Base-by-base conservation (phyloP, 2,113 vertebrate genomes). In the Drymodes brunneopygia region DNA sequence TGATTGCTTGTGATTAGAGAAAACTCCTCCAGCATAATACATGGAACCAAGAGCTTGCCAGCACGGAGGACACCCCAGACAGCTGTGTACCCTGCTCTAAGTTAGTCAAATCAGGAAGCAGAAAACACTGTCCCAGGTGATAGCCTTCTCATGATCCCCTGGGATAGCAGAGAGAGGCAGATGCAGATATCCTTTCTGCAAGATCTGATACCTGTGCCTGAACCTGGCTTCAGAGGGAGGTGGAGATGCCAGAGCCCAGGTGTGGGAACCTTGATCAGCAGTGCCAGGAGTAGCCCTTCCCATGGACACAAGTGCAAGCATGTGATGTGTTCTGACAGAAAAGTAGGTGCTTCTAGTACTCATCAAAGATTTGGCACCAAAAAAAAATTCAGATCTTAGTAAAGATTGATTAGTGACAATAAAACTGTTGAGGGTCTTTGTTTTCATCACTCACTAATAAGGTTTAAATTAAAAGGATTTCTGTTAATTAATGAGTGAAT, bases 181-280 rank as follows among this genome's bases (percentile, higher is more conserved):
- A 38, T 24, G 8, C 40, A 51, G 31, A 38, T 51, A 3, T n/a
- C 42, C 9, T 56, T 79, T 48, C 25, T 61, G 11, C 0, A 2
- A n/a, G 13, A 12, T 27, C 4, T 53, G 22, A 45, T 54, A 9
- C 10, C 36, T 53, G 7, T 50, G 9, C 13, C 25, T 71, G 36
- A 44, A 25, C 11, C 15, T 86, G 67, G 11, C 27, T 78, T 15
- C 21, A 47, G 27, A 40, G 29, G 7, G 2, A 60, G 11, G 5
- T 60, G 16, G 15, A 19, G 3, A 25, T 56, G 20, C 5, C 1
- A 3, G 31, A 67, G 11, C 4, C 40, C 17, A 33, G 3, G 2
- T 58, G 20, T 5, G 9, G 20, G 6, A 8, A 22, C 9, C 5
- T 57, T 23, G 16, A 6, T 5, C 6, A 86, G 17, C 11, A 47